A percentile compares a stretch with the other conserved stretches of the same genome.
phyloP scores from a whole-genome alignment of 1,140 invertebrate genomes.

The Planococcus citri region DNA sequence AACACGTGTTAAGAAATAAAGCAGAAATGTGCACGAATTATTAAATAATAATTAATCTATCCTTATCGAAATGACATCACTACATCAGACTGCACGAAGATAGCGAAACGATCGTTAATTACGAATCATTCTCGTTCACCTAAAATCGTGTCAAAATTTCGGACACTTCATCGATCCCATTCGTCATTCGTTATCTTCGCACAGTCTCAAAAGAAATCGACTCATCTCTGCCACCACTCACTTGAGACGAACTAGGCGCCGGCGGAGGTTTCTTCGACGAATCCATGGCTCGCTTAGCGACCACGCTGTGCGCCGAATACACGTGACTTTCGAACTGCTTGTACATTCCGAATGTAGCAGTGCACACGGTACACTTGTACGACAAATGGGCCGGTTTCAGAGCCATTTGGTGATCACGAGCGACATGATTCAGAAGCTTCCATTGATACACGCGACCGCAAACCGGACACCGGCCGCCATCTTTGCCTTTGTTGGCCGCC shows the following conservation, averaged over 20 bases:
- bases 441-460: slow-evolving; percentile 60
- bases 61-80: background rate
- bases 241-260: slow-evolving; percentile 17
- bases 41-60: background rate
- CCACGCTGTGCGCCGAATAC: slow-evolving; percentile 78
- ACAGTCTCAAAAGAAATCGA: background rate
- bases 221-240: background rate
- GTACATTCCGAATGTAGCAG: slow-evolving; percentile 88
- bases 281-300: slow-evolving; percentile 64
- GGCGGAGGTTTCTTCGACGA: slow-evolving; percentile 43
- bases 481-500: slow-evolving; percentile 85
- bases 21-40: background rate
- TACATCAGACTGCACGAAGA: background rate
- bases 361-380: slow-evolving; percentile 89
- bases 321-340: slow-evolving; percentile 90
- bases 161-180: no score
- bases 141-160: no score
- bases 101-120: background rate
- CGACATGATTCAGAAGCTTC: slow-evolving; percentile 82
- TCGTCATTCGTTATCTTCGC: background rate
- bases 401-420: slow-evolving; percentile 77
- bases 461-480: slow-evolving; percentile 53
- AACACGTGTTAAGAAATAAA: background rate
- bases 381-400: slow-evolving; percentile 82
- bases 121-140: no score